Evolutionary conservation across 64 coral and sea anemone species (phyloP).

Genomic region (Dendrophyllia cribrosa): DNA sequence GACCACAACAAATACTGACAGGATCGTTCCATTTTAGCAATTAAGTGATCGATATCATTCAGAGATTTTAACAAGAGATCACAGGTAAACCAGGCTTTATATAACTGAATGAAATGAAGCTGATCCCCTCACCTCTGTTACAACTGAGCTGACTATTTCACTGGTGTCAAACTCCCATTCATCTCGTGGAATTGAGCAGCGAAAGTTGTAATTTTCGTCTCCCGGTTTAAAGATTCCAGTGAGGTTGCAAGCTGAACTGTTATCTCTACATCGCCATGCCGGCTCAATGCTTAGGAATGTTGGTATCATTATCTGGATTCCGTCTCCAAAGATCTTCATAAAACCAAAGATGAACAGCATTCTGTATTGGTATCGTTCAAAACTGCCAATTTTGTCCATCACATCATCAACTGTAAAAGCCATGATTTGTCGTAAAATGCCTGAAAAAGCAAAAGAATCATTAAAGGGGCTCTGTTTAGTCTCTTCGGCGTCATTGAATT

Average conservation of each 20-base stretch:
- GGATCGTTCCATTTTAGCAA: too few relatives aligned
- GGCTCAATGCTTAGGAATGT: slow-evolving; percentile 72
- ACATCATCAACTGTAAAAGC: slow-evolving; percentile 69
- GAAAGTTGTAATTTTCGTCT: slow-evolving; percentile 60
- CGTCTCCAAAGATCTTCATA: slow-evolving; percentile 56
- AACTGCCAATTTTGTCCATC: slow-evolving; percentile 66
- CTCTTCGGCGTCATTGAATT: too few relatives aligned
- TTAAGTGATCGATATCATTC: too few relatives aligned
- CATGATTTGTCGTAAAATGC: slow-evolving; percentile 7
- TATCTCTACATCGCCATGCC: slow-evolving; percentile 71
- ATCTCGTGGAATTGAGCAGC: slow-evolving; percentile 64
- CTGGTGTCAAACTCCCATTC: slow-evolving; percentile 67
- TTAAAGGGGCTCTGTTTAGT: too few relatives aligned
- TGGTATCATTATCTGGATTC: slow-evolving; percentile 54
- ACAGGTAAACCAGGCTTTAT: too few relatives aligned
- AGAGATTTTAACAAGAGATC: too few relatives aligned
- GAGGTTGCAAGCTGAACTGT: slow-evolving; percentile 71
- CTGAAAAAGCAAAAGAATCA: neutral
- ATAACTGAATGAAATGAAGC: neutral
- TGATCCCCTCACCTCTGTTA: slow-evolving; percentile 57
- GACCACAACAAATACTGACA: too few relatives aligned
- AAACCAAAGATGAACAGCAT: slow-evolving; percentile 40
- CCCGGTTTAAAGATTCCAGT: slow-evolving; percentile 61
- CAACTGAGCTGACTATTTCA: slow-evolving; percentile 28
- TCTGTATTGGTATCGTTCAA: slow-evolving; percentile 56